These are phyloP conservation scores for Syrrhaptes paradoxus DNA, from an alignment of 2,113 vertebrate genomes.

Conservation along the genomic window DNA sequence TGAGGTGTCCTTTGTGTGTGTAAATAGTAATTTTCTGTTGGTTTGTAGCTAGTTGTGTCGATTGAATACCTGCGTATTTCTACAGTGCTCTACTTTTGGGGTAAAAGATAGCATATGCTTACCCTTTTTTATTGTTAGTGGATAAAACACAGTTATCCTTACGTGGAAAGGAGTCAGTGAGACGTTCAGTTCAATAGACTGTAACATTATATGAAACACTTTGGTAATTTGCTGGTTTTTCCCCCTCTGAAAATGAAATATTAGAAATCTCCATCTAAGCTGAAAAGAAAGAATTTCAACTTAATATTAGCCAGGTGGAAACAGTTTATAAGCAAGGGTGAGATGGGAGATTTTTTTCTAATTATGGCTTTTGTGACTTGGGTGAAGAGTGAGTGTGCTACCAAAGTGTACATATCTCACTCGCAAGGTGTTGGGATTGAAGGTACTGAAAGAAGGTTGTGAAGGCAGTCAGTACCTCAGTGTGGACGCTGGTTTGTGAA, in stretches of 20 bases:
- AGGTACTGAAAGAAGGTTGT: neutral
- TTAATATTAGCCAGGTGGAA: constrained; percentile 36
- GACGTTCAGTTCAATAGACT: neutral
- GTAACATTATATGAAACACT: neutral
- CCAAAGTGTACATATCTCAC: neutral
- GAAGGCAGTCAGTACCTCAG: neutral
- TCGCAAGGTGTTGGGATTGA: neutral
- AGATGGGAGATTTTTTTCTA: neutral
- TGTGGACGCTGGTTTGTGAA: neutral
- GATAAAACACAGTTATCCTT: neutral
- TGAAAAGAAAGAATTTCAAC: constrained; percentile 27
- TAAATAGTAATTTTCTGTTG: neutral
- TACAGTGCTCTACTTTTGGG: neutral
- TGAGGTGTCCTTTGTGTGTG: neutral
- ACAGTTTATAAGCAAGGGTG: neutral
- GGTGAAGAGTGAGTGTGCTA: neutral
- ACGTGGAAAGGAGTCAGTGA: neutral
- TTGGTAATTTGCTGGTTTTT: neutral
- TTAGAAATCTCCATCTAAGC: constrained; percentile 21
- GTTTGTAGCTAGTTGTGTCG: neutral
- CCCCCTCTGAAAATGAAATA: constrained; percentile 6
- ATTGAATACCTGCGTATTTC: neutral
- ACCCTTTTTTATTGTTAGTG: neutral
- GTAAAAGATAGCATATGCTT: neutral
- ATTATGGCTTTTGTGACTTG: neutral